Percentiles rank a stretch among this genome's conserved stretches.
Conservation (phyloP, 2,888 invertebrate species). For the Schizaphis graminum region DNA sequence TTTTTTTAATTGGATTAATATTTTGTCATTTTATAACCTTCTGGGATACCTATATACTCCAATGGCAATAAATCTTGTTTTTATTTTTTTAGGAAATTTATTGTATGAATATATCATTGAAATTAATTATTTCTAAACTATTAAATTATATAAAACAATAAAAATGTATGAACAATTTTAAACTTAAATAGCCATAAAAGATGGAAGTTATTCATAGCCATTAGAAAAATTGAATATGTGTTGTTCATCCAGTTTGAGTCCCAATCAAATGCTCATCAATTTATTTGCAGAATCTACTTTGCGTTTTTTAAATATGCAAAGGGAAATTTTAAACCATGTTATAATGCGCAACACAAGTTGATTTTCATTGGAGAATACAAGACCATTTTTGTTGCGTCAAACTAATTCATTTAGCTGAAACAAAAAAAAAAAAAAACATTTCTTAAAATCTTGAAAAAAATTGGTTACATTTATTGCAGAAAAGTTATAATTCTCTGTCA, state of each 20-base stretch:
- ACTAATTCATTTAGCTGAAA: constrained; percentile 88
- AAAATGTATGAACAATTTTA: not conserved
- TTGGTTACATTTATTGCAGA: not conserved
- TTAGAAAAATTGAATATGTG: constrained; percentile 71
- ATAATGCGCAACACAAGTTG: constrained; percentile 81
- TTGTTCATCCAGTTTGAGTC: constrained; percentile 82
- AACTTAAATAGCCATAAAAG: not conserved
- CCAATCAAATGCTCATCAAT: constrained; percentile 87
- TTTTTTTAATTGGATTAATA: too few species aligned
- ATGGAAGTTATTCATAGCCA: not conserved
- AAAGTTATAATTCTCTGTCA: not conserved
- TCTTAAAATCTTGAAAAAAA: not conserved
- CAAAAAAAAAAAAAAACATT: constrained; percentile 67
- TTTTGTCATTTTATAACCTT: too few species aligned
- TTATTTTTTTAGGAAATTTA: not conserved
- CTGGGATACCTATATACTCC: too few species aligned
- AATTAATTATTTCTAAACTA: not conserved
- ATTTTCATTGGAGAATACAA: constrained; percentile 81
- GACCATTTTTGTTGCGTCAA: constrained; percentile 85
- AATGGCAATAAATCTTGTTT: too few species aligned
- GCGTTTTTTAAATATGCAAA: constrained; percentile 77
- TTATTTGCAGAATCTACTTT: constrained; percentile 80
- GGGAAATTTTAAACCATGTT: constrained; percentile 86
- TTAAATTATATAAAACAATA: not conserved
- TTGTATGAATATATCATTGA: not conserved